A percentile compares a stretch with the other conserved stretches of the same genome.
Conservation (phyloP, 2,113 vertebrate genomes). For the Datnioides undecimradiatus region DNA sequence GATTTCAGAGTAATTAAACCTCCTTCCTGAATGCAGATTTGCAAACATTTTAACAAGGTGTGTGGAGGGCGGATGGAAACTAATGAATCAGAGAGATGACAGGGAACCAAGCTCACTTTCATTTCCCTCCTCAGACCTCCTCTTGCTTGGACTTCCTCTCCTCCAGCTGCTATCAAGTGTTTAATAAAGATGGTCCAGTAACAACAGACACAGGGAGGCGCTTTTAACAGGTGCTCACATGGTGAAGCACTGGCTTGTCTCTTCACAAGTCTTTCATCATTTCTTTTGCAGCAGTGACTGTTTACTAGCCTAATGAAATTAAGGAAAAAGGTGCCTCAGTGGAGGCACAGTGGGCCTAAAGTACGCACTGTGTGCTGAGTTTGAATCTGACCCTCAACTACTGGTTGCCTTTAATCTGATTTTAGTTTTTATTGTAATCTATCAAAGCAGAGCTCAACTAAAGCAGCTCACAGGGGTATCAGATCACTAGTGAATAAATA, state of each 20-base stretch:
- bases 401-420: not conserved
- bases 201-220: slow-evolving; percentile 1
- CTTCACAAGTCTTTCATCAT: slow-evolving; percentile 2
- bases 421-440: not conserved
- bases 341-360: not conserved
- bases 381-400: slow-evolving; percentile 15
- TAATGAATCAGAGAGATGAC: slow-evolving; percentile 4
- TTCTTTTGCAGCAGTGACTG: not conserved
- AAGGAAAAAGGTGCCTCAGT: not conserved
- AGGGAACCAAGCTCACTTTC: not conserved
- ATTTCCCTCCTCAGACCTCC: not conserved
- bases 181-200: not conserved
- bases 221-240: slow-evolving; percentile 21
- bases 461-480: slow-evolving; percentile 11
- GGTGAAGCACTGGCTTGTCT: slow-evolving; percentile 9
- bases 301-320: slow-evolving; percentile 7
- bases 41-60: not conserved
- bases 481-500: not conserved
- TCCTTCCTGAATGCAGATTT: slow-evolving; percentile 23
- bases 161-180: slow-evolving; percentile 45
- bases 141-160: slow-evolving; percentile 14
- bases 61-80: not conserved
- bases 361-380: not conserved
- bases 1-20: slow-evolving; percentile 12
- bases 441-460: not conserved